Percentiles rank a stretch among this genome's conserved stretches.
These are phyloP conservation scores for Danio choprae DNA, from an alignment of 2,797 vertebrate genomes.

Conservation along the genomic window DNA sequence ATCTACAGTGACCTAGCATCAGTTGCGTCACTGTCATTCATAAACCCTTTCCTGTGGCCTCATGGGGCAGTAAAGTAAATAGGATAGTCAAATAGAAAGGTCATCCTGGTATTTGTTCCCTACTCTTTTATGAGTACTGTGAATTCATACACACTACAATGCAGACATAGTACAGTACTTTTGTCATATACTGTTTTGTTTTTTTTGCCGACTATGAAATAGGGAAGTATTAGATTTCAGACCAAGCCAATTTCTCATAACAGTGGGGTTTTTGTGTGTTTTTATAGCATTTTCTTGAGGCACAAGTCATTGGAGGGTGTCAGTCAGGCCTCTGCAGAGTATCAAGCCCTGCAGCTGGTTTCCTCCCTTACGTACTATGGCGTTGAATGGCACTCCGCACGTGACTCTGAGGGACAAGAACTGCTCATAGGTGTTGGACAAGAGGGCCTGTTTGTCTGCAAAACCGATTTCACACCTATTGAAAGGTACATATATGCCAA, in stretches of 20 bases:
- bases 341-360: conserved; percentile 83
- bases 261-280: not conserved
- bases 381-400: conserved; percentile 84
- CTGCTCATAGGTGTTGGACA: conserved; percentile 85
- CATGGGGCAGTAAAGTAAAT: too few relatives aligned
- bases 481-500: conserved; percentile 76
- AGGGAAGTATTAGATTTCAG: too few relatives aligned
- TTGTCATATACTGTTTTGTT: too few relatives aligned
- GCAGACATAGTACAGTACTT: too few relatives aligned
- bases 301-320: conserved; percentile 83
- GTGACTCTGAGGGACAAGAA: conserved; percentile 83
- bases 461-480: conserved; percentile 81
- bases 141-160: too few relatives aligned
- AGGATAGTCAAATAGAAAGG: too few relatives aligned
- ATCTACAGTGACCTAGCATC: too few relatives aligned
- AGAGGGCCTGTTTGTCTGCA: conserved; percentile 85
- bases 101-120: too few relatives aligned
- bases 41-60: too few relatives aligned
- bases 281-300: conserved; percentile 79
- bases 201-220: too few relatives aligned
- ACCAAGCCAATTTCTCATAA: not conserved
- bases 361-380: conserved; percentile 84
- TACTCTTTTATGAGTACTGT: too few relatives aligned
- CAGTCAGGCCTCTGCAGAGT: conserved; percentile 81
- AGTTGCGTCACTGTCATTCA: too few relatives aligned